A percentile compares a stretch with the other conserved stretches of the same genome.
phyloP scores from a whole-genome alignment of 2,113 vertebrate species.

The Perccottus glenii region DNA sequence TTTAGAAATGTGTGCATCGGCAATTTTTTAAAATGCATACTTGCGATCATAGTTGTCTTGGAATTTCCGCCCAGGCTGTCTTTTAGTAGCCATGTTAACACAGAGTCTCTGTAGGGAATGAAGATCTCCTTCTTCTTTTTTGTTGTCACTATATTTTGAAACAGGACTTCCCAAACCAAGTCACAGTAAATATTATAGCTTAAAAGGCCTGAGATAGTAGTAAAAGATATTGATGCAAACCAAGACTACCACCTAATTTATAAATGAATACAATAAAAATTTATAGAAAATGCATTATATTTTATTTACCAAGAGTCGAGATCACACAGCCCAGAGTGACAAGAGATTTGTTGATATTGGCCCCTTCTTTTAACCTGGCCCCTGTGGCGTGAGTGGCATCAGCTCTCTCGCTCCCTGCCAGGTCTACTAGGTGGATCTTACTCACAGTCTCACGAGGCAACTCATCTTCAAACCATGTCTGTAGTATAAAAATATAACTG shows the following conservation, averaged over 20 bases:
- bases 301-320: conserved; percentile 89
- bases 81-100: conserved; percentile 96
- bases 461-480: conserved; percentile 92
- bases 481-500: conserved; percentile 20
- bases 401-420: conserved; percentile 93
- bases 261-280: background rate
- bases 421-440: conserved; percentile 96
- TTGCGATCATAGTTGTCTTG: conserved; percentile 96
- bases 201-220: background rate
- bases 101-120: conserved; percentile 96
- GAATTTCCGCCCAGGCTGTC: conserved; percentile 98
- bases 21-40: conserved; percentile 70
- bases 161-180: conserved; percentile 5
- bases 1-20: conserved; percentile 3
- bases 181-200: background rate
- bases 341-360: conserved; percentile 95
- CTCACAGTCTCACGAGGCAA: conserved; percentile 91
- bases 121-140: conserved; percentile 91
- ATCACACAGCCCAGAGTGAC: conserved; percentile 95
- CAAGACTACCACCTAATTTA: background rate
- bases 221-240: background rate
- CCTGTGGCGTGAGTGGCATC: conserved; percentile 86
- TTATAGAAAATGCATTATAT: conserved; percentile 28
- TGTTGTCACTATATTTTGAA: conserved; percentile 24
- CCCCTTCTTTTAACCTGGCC: conserved; percentile 90